Conservation (phyloP, 1,140 invertebrate genomes). For the Vollenhovia emeryi region DNA sequence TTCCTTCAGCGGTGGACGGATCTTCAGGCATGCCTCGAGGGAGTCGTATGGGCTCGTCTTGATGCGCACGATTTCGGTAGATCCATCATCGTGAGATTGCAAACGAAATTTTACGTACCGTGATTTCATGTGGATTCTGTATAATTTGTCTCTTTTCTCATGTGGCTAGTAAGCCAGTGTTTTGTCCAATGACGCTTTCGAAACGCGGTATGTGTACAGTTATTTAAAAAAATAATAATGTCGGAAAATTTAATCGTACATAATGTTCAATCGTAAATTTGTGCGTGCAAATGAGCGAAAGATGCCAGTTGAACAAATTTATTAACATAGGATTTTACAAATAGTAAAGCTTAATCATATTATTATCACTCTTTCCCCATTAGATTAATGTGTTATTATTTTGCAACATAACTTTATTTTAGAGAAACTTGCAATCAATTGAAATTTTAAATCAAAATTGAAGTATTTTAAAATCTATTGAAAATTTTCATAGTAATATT, state of each 20-base stretch:
- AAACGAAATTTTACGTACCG: conserved; percentile 12
- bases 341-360: neutral
- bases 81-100: conserved; percentile 31
- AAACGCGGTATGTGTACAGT: neutral
- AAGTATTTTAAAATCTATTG: neutral
- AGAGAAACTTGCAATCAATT: neutral
- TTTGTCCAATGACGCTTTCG: neutral
- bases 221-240: neutral
- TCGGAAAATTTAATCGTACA: neutral
- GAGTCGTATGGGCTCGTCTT: conserved; percentile 52
- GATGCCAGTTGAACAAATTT: neutral
- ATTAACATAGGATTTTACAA: neutral
- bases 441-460: neutral
- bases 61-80: conserved; percentile 23
- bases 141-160: neutral
- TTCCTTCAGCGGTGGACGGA: conserved; percentile 36
- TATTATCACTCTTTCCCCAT: neutral
- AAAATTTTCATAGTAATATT: neutral
- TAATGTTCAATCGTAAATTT: neutral
- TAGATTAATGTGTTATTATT: neutral
- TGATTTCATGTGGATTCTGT: neutral
- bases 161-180: neutral
- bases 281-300: neutral
- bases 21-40: conserved; percentile 37
- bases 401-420: neutral